phyloP scores from a whole-genome alignment of 2,888 invertebrate species.

The Ceraclea dissimilis region DNA sequence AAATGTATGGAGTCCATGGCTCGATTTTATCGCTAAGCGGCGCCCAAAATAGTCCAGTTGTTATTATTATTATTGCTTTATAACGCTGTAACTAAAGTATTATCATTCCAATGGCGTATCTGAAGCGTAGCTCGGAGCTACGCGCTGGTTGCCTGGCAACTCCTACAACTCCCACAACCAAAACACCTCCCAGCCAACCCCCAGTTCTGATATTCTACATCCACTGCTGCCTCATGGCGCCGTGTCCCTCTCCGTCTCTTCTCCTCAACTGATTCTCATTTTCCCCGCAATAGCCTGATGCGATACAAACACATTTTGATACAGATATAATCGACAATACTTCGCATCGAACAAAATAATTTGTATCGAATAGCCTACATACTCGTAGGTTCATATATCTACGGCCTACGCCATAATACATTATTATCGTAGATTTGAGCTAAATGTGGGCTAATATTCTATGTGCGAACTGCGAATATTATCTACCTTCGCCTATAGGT shows the following conservation, averaged over 20 bases:
- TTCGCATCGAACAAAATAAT: no score
- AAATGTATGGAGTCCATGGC: no score
- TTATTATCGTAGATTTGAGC: no score
- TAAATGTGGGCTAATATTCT: no score
- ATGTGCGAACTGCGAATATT: no score
- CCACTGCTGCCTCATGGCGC: conserved; percentile 27
- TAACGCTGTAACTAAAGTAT: conserved; percentile 15
- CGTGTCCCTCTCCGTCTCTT: conserved; percentile 22
- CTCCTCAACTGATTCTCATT: not conserved
- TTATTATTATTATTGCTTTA: no score
- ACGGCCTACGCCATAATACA: no score
- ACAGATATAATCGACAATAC: not conserved
- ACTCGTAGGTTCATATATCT: no score
- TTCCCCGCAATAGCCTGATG: not conserved
- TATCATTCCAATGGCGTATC: conserved; percentile 7
- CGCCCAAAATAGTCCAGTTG: no score
- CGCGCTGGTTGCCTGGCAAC: conserved; percentile 29
- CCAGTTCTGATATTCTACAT: not conserved
- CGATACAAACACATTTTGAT: not conserved
- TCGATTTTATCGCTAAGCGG: no score
- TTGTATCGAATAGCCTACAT: no score
- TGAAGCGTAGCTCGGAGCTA: conserved; percentile 23
- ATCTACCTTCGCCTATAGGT: no score
- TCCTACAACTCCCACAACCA: conserved; percentile 26
- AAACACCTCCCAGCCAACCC: conserved; percentile 10